phyloP scores from a whole-genome alignment of 2,888 invertebrate species.

The Tiphia femorata region DNA sequence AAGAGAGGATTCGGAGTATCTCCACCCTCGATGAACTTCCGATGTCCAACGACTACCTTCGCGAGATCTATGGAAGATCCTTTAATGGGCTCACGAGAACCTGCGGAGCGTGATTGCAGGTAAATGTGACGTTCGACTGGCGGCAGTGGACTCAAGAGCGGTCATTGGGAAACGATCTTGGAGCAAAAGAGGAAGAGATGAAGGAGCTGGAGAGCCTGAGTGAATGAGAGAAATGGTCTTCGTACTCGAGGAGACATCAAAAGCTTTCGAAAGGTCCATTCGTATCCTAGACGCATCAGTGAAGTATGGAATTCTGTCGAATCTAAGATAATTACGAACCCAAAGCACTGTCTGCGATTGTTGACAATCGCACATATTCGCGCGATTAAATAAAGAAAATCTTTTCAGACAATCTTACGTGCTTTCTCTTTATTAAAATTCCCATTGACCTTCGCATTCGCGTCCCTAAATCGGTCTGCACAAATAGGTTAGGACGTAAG shows the following conservation, averaged over 20 bases:
- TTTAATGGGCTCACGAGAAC: conserved; percentile 19
- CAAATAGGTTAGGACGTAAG: conserved; percentile 31
- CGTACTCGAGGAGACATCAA: conserved; percentile 54
- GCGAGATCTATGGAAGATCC: conserved; percentile 7
- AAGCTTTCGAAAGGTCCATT: conserved; percentile 59
- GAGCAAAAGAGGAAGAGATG: conserved; percentile 8
- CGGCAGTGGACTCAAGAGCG: conserved; percentile 14
- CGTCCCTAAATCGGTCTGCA: too few species aligned
- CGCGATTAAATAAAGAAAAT: too few species aligned
- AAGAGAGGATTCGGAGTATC: background rate
- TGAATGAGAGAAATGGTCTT: conserved; percentile 2
- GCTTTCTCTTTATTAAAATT: too few species aligned
- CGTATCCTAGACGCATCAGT: conserved; percentile 61
- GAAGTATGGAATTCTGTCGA: too few species aligned
- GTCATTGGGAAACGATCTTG: background rate
- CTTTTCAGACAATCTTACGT: too few species aligned
- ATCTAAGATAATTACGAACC: too few species aligned
- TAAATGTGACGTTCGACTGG: conserved; percentile 31
- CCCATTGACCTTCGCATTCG: too few species aligned
- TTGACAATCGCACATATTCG: too few species aligned
- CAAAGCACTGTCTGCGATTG: too few species aligned
- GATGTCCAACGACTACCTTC: conserved; percentile 7
- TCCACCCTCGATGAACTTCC: background rate
- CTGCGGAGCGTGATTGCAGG: conserved; percentile 33
- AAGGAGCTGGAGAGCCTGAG: background rate